phyloP scores from a whole-genome alignment of 2,113 vertebrate genomes.

The Trogon melanurus region DNA sequence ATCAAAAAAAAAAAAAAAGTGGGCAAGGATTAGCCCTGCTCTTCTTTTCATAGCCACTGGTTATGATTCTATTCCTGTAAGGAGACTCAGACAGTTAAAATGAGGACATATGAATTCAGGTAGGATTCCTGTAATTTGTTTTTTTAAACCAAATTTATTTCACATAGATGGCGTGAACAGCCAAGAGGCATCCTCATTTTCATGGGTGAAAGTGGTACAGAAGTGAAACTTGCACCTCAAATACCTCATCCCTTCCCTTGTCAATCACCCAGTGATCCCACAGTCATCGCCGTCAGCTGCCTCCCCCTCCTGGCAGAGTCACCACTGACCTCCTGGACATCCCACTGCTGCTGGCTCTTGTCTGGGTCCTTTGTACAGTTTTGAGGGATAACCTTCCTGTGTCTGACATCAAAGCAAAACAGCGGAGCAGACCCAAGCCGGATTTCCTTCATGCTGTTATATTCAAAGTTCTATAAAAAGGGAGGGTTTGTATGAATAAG shows the following conservation, averaged over 20 bases:
- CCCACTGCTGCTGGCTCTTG: constrained; percentile 78
- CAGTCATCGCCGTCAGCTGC: background rate
- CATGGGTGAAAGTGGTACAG: background rate
- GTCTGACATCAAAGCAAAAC: constrained; percentile 80
- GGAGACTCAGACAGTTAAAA: background rate
- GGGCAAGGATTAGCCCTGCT: background rate
- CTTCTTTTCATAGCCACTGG: background rate
- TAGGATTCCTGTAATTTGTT: background rate
- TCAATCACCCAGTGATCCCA: background rate
- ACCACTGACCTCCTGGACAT: constrained; percentile 78
- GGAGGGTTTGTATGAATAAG: background rate
- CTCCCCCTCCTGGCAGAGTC: background rate
- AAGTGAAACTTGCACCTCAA: background rate
- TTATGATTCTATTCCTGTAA: background rate
- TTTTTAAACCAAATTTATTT: background rate
- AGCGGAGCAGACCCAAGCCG: constrained; percentile 63
- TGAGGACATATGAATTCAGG: background rate
- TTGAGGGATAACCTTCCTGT: constrained; percentile 77
- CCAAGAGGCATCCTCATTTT: background rate
- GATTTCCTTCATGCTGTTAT: constrained; percentile 80
- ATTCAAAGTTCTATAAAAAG: constrained; percentile 81
- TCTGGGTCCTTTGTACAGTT: constrained; percentile 72
- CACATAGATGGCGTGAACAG: background rate
- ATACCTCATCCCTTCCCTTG: background rate
- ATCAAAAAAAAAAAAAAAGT: background rate